Evolutionary conservation across 2,888 invertebrate species (phyloP), one percentile per base, ranked within the genome.

Genomic region (Xestia rhomboidea): DNA sequence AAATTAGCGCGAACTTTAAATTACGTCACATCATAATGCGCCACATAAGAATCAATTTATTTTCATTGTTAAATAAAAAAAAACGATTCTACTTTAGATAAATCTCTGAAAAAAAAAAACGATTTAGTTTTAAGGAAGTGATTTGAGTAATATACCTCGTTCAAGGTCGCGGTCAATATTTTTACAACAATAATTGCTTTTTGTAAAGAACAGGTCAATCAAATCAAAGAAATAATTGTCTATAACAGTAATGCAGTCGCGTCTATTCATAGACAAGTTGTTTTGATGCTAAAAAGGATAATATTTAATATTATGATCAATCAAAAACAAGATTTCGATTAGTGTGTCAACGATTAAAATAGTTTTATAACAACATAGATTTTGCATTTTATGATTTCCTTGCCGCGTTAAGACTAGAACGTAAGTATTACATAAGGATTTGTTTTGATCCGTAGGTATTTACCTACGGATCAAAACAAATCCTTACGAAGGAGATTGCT

Each of bases 71-170:
- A 30, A 21, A 30, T 34, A 21, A 49, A 54, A 77, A 78, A 72
- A 57, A 78, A 30, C 57, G 34, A 54, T 69, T 72, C 46, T 46
- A 24, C 57, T 67, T 68, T 72, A 66, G 38, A 69, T 66, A 49
- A 85, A 82, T 87, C 81, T 81, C 57, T 54, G 85, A 83, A 83
- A 86, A 86, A 86, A 86, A 84, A 86, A 81, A 82, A 76, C 84
- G 71, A 81, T 90, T 86, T 82, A 68, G 49, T 85, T 81, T 81
- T 81, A 80, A 88, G 91, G 90, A 91, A 91, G 89, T 88, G 79
- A 83, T 83, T 87, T 73, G 51, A 67, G 73, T 87, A 89, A 87
- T 80, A 67, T 44, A 77, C 68, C 67, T 79, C 82, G 67, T 71
- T 86, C 87, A 90, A 87, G 84, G 85, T 57, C 41, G 30, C 27